Conservation (phyloP, 2,797 vertebrate genomes). For the Mareca strepera region DNA sequence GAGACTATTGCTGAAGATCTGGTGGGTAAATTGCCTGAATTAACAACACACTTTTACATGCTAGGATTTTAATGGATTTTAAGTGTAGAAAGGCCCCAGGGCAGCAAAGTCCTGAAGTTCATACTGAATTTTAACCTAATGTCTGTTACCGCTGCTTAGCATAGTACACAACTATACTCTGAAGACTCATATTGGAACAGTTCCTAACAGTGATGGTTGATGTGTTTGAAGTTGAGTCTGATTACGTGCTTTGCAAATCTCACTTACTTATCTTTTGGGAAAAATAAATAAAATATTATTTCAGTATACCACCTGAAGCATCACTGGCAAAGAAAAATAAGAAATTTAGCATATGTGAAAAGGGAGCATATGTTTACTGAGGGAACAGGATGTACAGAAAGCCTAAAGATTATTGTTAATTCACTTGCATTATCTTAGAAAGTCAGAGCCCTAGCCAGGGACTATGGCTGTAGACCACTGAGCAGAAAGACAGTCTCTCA, state of each 20-base stretch:
- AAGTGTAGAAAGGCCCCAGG: background rate
- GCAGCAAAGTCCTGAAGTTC: background rate
- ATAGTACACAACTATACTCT: constrained; percentile 18
- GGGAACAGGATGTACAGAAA: background rate
- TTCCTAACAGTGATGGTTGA: background rate
- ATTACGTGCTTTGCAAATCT: background rate
- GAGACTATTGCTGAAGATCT: background rate
- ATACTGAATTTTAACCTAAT: background rate
- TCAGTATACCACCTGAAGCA: background rate
- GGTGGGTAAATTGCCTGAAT: background rate
- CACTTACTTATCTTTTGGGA: background rate
- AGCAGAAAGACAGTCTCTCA: background rate
- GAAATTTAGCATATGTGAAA: background rate
- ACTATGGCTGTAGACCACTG: background rate
- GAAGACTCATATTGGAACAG: background rate
- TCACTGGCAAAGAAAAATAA: background rate
- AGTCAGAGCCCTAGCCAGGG: background rate
- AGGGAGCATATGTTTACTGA: background rate
- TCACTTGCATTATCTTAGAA: background rate
- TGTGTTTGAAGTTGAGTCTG: background rate
- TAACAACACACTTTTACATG: background rate
- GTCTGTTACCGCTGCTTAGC: background rate
- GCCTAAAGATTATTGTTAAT: background rate
- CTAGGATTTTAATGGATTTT: background rate
- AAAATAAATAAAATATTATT: background rate